These are phyloP conservation scores for Prorops nasuta DNA, from an alignment of 1,140 invertebrate genomes.

Conservation along the genomic window DNA sequence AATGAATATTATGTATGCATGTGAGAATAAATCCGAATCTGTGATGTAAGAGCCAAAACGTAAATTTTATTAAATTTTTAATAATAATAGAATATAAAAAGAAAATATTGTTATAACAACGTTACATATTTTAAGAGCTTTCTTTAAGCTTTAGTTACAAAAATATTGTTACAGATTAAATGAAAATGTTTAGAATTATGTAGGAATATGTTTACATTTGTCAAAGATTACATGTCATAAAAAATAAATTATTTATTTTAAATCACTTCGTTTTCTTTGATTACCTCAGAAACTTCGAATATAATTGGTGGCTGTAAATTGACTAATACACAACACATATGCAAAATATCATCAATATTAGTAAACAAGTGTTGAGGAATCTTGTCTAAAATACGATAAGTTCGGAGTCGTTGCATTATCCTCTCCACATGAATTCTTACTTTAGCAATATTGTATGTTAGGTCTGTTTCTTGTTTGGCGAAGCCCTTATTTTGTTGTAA, in stretches of 20 bases:
- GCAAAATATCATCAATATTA: conserved; percentile 22
- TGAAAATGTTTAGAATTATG: not conserved
- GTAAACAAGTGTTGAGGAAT: conserved; percentile 24
- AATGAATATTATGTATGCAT: too few species aligned
- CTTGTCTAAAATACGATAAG: conserved; percentile 13
- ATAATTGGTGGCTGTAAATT: conserved; percentile 17
- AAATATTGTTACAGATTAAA: not conserved
- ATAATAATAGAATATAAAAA: too few species aligned
- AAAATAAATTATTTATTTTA: not conserved
- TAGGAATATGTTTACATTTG: too few species aligned
- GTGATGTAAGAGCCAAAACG: too few species aligned
- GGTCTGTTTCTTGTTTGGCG: conserved; percentile 13
- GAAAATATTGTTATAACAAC: too few species aligned
- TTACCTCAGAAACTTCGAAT: conserved; percentile 9
- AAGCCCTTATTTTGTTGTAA: conserved; percentile 12
- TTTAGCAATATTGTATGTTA: conserved; percentile 17
- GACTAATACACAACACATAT: conserved; percentile 20
- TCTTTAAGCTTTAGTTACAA: not conserved
- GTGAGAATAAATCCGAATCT: too few species aligned
- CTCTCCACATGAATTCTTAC: conserved; percentile 26
- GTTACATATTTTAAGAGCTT: too few species aligned
- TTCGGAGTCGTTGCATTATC: conserved; percentile 19
- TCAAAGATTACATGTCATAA: not conserved
- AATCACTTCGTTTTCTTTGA: too few species aligned
- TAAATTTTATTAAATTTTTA: too few species aligned